These are phyloP conservation scores for Diarsia brunnea DNA, from an alignment of 2,888 invertebrate species.

Conservation along the genomic window DNA sequence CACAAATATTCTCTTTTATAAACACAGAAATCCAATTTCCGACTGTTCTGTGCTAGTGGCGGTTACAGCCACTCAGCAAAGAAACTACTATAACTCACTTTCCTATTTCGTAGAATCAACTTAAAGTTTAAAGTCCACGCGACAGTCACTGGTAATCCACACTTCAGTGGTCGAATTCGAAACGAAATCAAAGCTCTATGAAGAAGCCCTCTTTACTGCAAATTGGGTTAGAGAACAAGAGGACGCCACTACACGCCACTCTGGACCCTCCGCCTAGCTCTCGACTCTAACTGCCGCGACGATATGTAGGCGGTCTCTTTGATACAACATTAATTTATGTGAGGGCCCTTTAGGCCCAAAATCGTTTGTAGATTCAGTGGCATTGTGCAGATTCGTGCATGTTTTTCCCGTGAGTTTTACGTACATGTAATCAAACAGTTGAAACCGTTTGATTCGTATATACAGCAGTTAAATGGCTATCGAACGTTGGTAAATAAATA, in stretches of 20 bases:
- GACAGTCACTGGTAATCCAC: constrained; percentile 33
- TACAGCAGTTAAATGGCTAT: constrained; percentile 47
- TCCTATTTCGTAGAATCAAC: constrained; percentile 28
- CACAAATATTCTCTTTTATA: neutral
- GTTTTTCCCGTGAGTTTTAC: constrained; percentile 1
- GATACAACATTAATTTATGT: constrained; percentile 70
- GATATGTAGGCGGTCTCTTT: constrained; percentile 63
- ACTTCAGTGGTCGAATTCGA: constrained; percentile 64
- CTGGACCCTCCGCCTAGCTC: constrained; percentile 64
- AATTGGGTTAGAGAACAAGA: constrained; percentile 80
- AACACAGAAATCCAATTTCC: constrained; percentile 24
- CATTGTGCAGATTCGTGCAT: constrained; percentile 28
- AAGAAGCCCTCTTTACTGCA: constrained; percentile 74
- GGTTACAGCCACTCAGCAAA: neutral
- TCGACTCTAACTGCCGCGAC: constrained; percentile 63
- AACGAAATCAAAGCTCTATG: constrained; percentile 79
- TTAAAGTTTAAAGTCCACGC: constrained; percentile 20
- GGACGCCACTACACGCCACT: constrained; percentile 72
- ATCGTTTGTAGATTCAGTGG: constrained; percentile 47
- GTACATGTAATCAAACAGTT: constrained; percentile 36
- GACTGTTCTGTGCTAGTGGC: neutral
- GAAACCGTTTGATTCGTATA: constrained; percentile 40
- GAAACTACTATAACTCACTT: constrained; percentile 28
- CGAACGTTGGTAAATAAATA: constrained; percentile 51
- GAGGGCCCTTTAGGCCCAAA: constrained; percentile 38